These are phyloP conservation scores for Merluccius polli DNA, from an alignment of 2,797 vertebrate genomes.

Conservation along the genomic window DNA sequence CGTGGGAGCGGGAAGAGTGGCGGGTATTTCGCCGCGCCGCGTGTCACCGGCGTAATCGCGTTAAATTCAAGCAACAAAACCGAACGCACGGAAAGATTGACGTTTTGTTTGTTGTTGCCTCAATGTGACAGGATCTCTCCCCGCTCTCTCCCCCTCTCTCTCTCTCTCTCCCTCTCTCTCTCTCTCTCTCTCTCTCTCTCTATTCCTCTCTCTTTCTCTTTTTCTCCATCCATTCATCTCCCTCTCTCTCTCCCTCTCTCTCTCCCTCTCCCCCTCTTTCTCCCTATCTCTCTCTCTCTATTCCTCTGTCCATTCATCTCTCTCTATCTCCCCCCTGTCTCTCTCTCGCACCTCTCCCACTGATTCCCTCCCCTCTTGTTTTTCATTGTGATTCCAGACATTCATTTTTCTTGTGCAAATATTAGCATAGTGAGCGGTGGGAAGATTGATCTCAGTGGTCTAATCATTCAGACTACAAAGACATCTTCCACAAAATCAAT, in stretches of 20 bases:
- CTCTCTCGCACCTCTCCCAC: neutral
- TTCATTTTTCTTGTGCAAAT: conserved; percentile 54
- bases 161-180: conserved; percentile 22
- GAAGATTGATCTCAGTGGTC: conserved; percentile 52
- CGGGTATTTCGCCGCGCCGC: too few species aligned
- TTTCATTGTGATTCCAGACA: conserved; percentile 31
- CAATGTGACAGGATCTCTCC: too few species aligned
- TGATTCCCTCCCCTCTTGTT: neutral
- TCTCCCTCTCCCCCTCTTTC: conserved; percentile 18
- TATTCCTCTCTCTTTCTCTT: neutral
- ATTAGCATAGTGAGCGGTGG: conserved; percentile 47
- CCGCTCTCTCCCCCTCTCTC: neutral
- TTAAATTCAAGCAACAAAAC: too few species aligned
- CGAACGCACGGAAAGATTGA: too few species aligned
- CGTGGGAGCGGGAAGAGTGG: too few species aligned
- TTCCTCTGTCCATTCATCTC: neutral
- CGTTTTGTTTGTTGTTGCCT: too few species aligned
- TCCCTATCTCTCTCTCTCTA: conserved; percentile 18
- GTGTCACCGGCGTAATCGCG: too few species aligned
- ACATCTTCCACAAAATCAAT: conserved; percentile 68
- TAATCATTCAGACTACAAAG: conserved; percentile 62
- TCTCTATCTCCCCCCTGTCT: neutral
- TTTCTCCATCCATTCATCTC: conserved; percentile 21
- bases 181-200: neutral
- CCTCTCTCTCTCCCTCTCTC: conserved; percentile 13